Base-by-base conservation (phyloP, 2,888 invertebrate species). In the Watsonalla binaria region DNA sequence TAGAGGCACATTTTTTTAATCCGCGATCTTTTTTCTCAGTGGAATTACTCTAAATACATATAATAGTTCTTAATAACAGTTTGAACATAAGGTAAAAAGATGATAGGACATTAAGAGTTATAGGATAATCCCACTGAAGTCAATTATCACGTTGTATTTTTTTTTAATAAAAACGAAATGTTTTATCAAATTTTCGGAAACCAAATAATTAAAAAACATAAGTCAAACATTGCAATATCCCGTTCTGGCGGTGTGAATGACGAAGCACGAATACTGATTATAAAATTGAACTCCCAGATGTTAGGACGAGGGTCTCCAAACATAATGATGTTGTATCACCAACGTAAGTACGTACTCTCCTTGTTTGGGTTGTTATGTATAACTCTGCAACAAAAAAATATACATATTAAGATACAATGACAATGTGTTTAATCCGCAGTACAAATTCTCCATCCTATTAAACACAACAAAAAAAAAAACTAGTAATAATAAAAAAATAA, bases 181-280 rank as follows among this genome's bases (percentile, higher is more conserved):
- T 24, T 24, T 24, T 24, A 57, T 54, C 58, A 55, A 58, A 55
- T 56, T 61, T 58, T 52, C 58, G 61, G 54, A 60, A 60, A 55
- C 62, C 61, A 57, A 68, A 67, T 64, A 47, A 54, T 60, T 61
- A 42, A 56, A 68, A 61, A 58, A 65, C 66, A 66, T 66, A 65
- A 66, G 66, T 63, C 63, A 49, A 58, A 66, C 62, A 86, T 87
- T 87, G 84, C 85, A 84, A 74, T 79, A 71, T 75, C 84, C 85
- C 85, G 86, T 85, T 86, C 86, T 84, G 84, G 85, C 80, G 81
- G 86, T 76, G 78, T 83, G 76, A 80, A 83, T 81, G 86, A 81
- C 72, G 82, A 87, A 85, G 88, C 82, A 83, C 83, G 84, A 90
- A 89, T 90, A 88, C 88, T 90, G 88, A 83, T 86, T 79, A 73